These are phyloP conservation scores for Naso thynnoides DNA, from an alignment of 2,797 vertebrate genomes.

Conservation along the genomic window DNA sequence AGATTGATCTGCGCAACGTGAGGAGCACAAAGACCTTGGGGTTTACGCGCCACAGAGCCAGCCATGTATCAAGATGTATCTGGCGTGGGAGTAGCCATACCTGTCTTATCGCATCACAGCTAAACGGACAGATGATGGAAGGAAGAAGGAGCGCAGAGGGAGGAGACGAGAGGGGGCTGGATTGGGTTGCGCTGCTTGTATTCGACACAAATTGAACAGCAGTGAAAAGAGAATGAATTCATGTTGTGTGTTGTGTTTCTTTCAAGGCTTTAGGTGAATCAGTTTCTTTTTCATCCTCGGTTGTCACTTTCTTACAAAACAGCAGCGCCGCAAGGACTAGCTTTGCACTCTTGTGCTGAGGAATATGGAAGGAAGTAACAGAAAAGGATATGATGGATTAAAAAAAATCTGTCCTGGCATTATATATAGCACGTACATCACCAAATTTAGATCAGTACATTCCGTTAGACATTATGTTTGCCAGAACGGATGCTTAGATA, in stretches of 20 bases:
- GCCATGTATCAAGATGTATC: slow-evolving; percentile 76
- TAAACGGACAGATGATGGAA: slow-evolving; percentile 69
- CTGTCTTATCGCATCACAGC: slow-evolving; percentile 75
- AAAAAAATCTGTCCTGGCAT: not conserved
- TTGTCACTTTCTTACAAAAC: slow-evolving; percentile 1
- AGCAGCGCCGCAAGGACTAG: not conserved
- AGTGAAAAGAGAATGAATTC: slow-evolving; percentile 37
- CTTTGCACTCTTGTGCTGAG: not conserved
- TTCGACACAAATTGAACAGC: slow-evolving; percentile 44
- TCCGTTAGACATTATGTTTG: not conserved
- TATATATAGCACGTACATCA: not conserved
- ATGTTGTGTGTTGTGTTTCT: slow-evolving; percentile 26
- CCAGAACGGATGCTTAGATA: not conserved
- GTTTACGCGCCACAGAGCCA: slow-evolving; percentile 68
- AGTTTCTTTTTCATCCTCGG: slow-evolving; percentile 4
- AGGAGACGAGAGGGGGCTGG: slow-evolving; percentile 17
- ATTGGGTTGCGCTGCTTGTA: slow-evolving; percentile 13
- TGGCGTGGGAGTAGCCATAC: slow-evolving; percentile 73
- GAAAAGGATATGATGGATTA: not conserved
- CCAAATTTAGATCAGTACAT: slow-evolving; percentile 1
- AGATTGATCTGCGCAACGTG: slow-evolving; percentile 79
- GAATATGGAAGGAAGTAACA: not conserved
- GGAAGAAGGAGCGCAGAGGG: slow-evolving; percentile 40
- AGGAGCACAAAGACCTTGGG: slow-evolving; percentile 77
- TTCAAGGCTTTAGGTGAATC: slow-evolving; percentile 9